A percentile compares a stretch with the other conserved stretches of the same genome.
These are phyloP conservation scores for Pseudochirops cupreus DNA, from an alignment of 2,797 vertebrate genomes.

Conservation along the genomic window DNA sequence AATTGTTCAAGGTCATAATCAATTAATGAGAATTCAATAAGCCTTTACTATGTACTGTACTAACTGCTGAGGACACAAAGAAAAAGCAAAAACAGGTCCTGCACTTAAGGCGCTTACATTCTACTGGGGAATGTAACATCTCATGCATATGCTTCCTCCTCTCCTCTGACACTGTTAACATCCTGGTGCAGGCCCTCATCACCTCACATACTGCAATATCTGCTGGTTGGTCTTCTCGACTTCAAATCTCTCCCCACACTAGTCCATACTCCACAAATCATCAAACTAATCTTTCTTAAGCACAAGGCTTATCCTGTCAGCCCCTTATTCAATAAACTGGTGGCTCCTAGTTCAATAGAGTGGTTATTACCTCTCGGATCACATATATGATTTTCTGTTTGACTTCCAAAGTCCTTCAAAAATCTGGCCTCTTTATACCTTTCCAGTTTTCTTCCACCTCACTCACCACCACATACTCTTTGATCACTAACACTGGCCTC, in stretches of 20 bases:
- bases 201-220: not conserved
- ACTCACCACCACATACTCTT: not conserved
- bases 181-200: not conserved
- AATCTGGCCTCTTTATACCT: not conserved
- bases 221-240: not conserved
- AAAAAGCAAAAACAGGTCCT: not conserved
- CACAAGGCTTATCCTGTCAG: not conserved
- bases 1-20: not conserved
- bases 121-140: not conserved
- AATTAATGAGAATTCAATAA: not conserved
- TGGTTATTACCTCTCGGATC: not conserved
- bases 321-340: not conserved
- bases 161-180: not conserved
- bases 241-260: not conserved
- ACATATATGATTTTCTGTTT: not conserved
- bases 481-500: not conserved
- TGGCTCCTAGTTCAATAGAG: not conserved
- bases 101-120: too few relatives aligned
- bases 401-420: not conserved
- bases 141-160: not conserved
- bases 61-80: not conserved
- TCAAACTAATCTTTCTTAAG: not conserved
- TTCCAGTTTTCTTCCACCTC: not conserved
- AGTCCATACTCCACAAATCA: not conserved
- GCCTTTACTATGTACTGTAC: not conserved